Base-by-base conservation (phyloP, 2,113 vertebrate species). In the Ptychochromis oligacanthus region DNA sequence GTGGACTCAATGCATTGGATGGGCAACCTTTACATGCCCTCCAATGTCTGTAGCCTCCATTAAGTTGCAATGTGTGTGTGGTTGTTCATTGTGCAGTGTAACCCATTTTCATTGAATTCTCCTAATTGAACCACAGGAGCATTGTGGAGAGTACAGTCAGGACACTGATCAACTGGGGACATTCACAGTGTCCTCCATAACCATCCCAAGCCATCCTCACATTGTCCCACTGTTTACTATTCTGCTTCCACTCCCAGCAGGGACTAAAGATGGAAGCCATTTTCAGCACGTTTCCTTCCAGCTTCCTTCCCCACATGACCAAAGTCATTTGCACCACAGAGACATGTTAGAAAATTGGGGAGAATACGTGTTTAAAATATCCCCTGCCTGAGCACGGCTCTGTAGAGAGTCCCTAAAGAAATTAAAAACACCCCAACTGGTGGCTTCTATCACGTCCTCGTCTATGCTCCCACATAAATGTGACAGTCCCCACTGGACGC, bases 71-170 rank as follows among this genome's bases (percentile, higher is more conserved):
- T 36, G 26, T 76, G 38, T 58, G 17, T 4, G n/a, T 49, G 5
- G 14, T 49, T 72, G 52, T 56, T 64, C 57, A 11, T 62, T 77
- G 26, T 49, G 24, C 7, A 82, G 34, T 2, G 2, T 24, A 34
- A 18, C 34, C 60, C 7, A 46, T 72, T 77, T 83, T 57, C 87
- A 92, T 88, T 81, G 59, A 49, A 77, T 89, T 77, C 11, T 67
- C 55, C 72, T 91, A 91, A 93, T 89, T 88, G 83, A 91, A 80
- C 88, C 92, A 92, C 90, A 82, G 22, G 89, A 83, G 89, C 40
- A 74, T 80, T 85, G 54, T 59, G 18, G 10, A 28, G 26, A 60
- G 54, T 24, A 49, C 28, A 24, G 76, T 34, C 58, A 85, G 65
- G 72, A 83, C 77, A 81, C 15, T 40, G 54, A 84, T 64, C 34